These are phyloP conservation scores for Saiga tatarica DNA, from an alignment of 2,113 vertebrate species.

Conservation along the genomic window DNA sequence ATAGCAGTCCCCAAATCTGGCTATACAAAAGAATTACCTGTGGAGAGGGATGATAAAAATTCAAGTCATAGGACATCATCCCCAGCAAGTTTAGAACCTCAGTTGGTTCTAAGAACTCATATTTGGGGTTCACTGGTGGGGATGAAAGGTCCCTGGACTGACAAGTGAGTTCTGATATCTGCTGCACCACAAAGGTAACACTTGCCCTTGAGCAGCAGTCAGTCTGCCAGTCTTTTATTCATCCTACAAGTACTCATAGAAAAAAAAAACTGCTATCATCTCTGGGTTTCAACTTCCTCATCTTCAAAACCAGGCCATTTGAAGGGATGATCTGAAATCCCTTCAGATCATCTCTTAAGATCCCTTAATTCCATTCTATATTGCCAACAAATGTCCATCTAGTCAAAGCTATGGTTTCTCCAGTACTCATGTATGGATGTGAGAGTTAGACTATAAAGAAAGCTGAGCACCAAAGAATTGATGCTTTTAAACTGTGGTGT, in stretches of 20 bases:
- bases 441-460: not conserved
- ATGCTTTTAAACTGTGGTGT: not conserved
- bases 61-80: not conserved
- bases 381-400: not conserved
- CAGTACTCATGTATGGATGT: not conserved
- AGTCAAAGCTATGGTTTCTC: not conserved
- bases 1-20: not conserved
- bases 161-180: not conserved
- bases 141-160: not conserved
- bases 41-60: not conserved
- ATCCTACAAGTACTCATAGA: not conserved
- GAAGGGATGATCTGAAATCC: not conserved
- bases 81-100: not conserved
- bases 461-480: rapidly evolving
- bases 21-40: not conserved
- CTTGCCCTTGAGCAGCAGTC: not conserved
- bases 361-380: not conserved
- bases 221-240: not conserved
- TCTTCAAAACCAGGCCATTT: not conserved
- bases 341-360: not conserved
- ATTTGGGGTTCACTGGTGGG: not conserved
- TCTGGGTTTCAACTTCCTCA: not conserved
- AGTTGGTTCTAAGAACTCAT: not conserved
- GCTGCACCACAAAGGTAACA: not conserved
- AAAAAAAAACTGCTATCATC: not conserved